Base-by-base conservation (phyloP, 1,140 invertebrate genomes). In the Polyergus mexicanus region DNA sequence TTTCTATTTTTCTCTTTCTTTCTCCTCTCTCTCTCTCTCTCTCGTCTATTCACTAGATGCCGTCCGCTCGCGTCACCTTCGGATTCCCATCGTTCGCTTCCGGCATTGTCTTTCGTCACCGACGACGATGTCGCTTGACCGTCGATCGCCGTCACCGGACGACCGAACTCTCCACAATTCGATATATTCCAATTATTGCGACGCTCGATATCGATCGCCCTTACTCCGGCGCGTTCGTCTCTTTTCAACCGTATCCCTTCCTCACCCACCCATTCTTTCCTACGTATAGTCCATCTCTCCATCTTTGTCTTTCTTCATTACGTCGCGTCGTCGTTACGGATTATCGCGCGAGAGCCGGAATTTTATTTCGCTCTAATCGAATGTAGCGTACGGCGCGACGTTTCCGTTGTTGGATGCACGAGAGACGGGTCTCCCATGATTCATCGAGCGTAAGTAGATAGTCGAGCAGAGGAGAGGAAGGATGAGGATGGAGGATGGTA, bases 301-400 rank as follows among this genome's bases (percentile, higher is more conserved):
- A 2, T 32, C 74, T 13, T 19, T n/a, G 47, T 74, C 68, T 65
- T 62, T 35, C 56, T 83, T 32, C 19, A 19, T 71, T 35, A 44
- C 38, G 32, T 44, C 58, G 32, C 68, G 22, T n/a, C 41, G 41
- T 75, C 69, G 69, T 83, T 51, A 51, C 56, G 38, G 41, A 84
- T 77, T 68, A 68, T 69, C 84, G 19, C 60, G 84, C 51, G 44
- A 84, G 35, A 74, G 32, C 58, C 85, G 92, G 92, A 92, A 93
- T 93, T 93, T 92, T 92, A 93, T 93, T 92, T 92, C 89, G 88
- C 86, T 93, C 92, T 93, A 93, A 93, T 93, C 93, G 92, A 92
- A 93, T 85, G 80, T 88, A 89, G 88, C 84, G 92, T 11, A 11
- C 74, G 19, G 32, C 44, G 60, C 41, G 16, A 10, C 65, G 54